Evolutionary conservation across 2,113 vertebrate species (phyloP).

Genomic region (Fregetta grallaria): DNA sequence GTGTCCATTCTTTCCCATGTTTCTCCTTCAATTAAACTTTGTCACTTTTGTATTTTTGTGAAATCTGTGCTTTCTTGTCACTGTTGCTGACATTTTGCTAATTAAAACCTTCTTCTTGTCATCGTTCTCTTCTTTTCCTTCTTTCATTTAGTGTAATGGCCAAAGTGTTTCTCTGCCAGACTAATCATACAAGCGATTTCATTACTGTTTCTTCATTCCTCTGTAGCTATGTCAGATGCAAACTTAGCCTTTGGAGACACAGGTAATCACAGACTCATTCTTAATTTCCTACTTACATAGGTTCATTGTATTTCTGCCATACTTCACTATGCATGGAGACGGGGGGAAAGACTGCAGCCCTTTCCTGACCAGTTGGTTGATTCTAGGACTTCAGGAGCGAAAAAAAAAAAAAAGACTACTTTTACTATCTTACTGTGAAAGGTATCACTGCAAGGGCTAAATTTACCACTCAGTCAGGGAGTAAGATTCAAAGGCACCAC

Average conservation of each 20-base stretch:
- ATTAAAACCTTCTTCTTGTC: not conserved
- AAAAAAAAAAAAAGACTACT: not conserved
- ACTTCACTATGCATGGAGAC: not conserved
- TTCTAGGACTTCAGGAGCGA: not conserved
- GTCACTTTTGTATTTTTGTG: not conserved
- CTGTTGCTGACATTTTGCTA: not conserved
- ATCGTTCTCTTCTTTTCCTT: not conserved
- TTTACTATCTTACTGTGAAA: not conserved
- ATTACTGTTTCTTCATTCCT: not conserved
- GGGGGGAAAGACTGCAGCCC: not conserved
- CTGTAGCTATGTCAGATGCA: not conserved
- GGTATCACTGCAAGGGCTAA: not conserved
- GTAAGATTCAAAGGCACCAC: not conserved
- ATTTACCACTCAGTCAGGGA: not conserved
- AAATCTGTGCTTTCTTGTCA: not conserved
- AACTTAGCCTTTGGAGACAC: not conserved
- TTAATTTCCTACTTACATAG: not conserved
- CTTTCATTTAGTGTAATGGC: not conserved
- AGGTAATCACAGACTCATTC: slow-evolving; percentile 24
- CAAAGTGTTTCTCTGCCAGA: not conserved
- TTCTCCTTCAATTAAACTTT: not conserved
- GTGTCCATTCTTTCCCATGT: not conserved
- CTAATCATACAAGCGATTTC: not conserved
- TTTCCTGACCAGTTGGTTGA: not conserved
- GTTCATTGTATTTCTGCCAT: not conserved